A percentile compares a stretch with the other conserved stretches of the same genome.
phyloP scores from a whole-genome alignment of 2,797 vertebrate genomes.

The Argya squamiceps region DNA sequence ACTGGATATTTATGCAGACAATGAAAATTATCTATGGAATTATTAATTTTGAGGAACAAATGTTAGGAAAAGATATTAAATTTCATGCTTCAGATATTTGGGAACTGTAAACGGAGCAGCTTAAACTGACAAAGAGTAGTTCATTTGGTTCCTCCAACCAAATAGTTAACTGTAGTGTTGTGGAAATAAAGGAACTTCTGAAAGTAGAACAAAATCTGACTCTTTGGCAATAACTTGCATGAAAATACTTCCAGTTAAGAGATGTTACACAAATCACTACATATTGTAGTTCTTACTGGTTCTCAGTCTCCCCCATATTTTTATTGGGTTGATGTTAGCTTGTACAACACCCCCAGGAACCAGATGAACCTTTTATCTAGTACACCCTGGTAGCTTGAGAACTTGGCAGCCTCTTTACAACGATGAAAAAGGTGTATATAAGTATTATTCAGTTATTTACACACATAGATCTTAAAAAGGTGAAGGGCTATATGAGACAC shows the following conservation, averaged over 20 bases:
- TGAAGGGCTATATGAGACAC: neutral
- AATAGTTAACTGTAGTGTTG: neutral
- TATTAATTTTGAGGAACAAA: neutral
- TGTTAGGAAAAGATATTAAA: neutral
- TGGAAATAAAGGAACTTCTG: conserved; percentile 5
- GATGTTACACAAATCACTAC: neutral
- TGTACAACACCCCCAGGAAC: neutral
- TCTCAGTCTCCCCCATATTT: neutral
- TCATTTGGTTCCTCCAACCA: neutral
- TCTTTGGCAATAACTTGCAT: conserved; percentile 2
- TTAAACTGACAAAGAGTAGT: neutral
- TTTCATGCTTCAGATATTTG: neutral
- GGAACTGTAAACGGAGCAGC: neutral
- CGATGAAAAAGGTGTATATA: neutral
- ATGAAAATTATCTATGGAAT: neutral
- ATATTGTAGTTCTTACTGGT: neutral
- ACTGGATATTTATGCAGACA: neutral
- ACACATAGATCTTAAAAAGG: neutral
- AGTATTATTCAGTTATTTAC: neutral
- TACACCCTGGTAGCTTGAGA: neutral
- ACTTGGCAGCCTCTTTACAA: neutral
- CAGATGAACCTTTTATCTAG: neutral
- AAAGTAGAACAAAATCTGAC: conserved; percentile 2
- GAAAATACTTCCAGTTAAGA: neutral
- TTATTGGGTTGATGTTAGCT: neutral